Percentiles rank a stretch among this genome's conserved stretches.
These are phyloP conservation scores for Myripristis jacobus DNA, from an alignment of 2,797 vertebrate species.

Conservation along the genomic window DNA sequence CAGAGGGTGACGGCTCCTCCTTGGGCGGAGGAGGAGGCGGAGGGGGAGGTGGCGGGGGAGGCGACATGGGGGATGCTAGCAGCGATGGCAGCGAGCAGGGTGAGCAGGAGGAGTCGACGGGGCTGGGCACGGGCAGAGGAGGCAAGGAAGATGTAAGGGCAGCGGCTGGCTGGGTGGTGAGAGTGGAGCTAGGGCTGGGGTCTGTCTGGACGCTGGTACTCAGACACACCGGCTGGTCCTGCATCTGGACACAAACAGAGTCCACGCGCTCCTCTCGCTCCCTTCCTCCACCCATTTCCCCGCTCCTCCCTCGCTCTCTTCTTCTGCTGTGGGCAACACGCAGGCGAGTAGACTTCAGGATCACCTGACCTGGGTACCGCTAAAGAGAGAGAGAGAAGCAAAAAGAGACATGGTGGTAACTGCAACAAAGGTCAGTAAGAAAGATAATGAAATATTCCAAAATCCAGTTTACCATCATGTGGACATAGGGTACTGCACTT, in stretches of 20 bases:
- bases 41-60: slow-evolving; percentile 83
- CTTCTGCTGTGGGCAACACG: slow-evolving; percentile 84
- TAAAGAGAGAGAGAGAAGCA: slow-evolving; percentile 58
- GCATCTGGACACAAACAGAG: slow-evolving; percentile 46
- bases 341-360: slow-evolving; percentile 93
- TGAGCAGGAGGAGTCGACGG: slow-evolving; percentile 76
- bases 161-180: slow-evolving; percentile 77
- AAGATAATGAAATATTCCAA: background rate
- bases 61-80: slow-evolving; percentile 75
- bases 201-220: slow-evolving; percentile 85
- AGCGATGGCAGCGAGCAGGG: slow-evolving; percentile 80
- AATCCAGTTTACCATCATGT: background rate
- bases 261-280: too few relatives aligned
- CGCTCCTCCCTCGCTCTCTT: slow-evolving; percentile 59
- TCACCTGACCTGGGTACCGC: slow-evolving; percentile 96
- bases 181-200: slow-evolving; percentile 75
- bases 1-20: slow-evolving; percentile 78
- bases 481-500: background rate
- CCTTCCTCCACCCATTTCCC: slow-evolving; percentile 28
- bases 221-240: slow-evolving; percentile 79
- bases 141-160: slow-evolving; percentile 73
- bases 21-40: slow-evolving; percentile 84
- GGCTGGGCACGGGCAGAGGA: slow-evolving; percentile 62
- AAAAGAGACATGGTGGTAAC: background rate
- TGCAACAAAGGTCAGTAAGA: background rate